Evolutionary conservation across 2,113 vertebrate species (phyloP), one percentile per base, ranked within the genome.

Genomic region (Arizona elegans): DNA sequence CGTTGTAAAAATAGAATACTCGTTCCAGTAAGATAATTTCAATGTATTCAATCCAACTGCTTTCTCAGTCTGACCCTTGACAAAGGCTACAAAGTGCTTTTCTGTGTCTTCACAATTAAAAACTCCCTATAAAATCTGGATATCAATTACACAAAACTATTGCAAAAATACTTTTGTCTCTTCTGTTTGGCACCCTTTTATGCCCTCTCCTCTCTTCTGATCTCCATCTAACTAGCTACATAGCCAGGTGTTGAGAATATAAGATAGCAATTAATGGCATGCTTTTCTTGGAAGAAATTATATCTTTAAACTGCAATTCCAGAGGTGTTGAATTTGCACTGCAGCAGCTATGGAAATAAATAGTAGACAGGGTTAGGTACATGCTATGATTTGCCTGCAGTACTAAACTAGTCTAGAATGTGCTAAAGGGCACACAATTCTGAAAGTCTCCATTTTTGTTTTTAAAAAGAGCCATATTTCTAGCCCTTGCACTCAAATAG

Each of bases 101-200:
- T 52, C 90, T 91, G 91, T 0, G 2, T 87, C 93, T 89, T 93
- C 93, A 92, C 94, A 94, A 94, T 95, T 93, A 96, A 54, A 75
- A 0, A 43, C 65, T 95, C 94, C 90, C 47, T 9, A 81, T 43
- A 1, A 81, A 95, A 95, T 0, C 0, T 65, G 33, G 90, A 58
- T 93, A 91, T 95, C 96, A 95, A 95, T 96, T 95, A 95, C 88
- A 91, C 88, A 93, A 88, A 86, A 38, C 65, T 0, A 2, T 29
- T 15, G 81, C 92, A 93, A 90, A 95, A 90, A 43, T 19, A 23
- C 17, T 55, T 92, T 92, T 90, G 6, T 1, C 1, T 52, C 86
- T 93, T 88, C 47, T 54, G 88, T 47, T 47, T 1, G 0, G 62
- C 91, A 93, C 85, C 90, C 91, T 0, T 0, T 92, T 43, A 47